Base-by-base conservation (phyloP, 2,888 invertebrate species). In the Keiferia lycopersicella region DNA sequence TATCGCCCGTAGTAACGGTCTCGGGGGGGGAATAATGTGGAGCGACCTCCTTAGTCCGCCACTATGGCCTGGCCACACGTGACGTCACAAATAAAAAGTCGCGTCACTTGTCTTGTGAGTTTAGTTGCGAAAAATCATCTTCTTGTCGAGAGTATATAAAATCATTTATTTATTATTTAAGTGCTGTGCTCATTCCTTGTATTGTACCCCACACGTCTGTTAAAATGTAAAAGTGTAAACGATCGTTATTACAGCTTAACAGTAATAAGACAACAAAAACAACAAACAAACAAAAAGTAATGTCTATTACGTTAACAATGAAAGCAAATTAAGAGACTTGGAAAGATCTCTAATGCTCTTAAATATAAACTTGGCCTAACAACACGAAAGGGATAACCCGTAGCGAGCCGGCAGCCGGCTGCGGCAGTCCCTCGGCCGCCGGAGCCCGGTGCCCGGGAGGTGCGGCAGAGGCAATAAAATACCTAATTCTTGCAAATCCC, bases 381-480 rank as follows among this genome's bases (percentile, higher is more conserved):
- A 71, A 69, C 73, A 66, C 73, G 69, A 68, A 66, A 73, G 73
- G 80, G 81, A 80, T 80, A 79, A 82, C 69, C 73, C 78, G 80
- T 79, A 79, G 7, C n/a, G n/a, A 16, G n/a, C 45, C 16, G 16
- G 7, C 45, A n/a, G n/a, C 1, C 41, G 12, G 14, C 77, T 80
- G 81, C 78, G 73, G 78, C 70, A 68, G 78, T 76, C 80, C 84
- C 84, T 82, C 79, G 76, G 79, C 77, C 75, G 79, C 6, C 26
- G n/a, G n/a, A n/a, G n/a, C 82, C 83, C 81, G 30, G 30, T 2
- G 6, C 30, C 6, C 81, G 81, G 78, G 81, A 84, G 81, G 80
- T 79, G 77, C 81, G 74, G 77, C 78, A 78, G 76, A 81, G 74
- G 77, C 78, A 84, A 83, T 85, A 82, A 86, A 86, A 82, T 81